phyloP scores from a whole-genome alignment of 2,797 vertebrate genomes.

The Falco berigora region DNA sequence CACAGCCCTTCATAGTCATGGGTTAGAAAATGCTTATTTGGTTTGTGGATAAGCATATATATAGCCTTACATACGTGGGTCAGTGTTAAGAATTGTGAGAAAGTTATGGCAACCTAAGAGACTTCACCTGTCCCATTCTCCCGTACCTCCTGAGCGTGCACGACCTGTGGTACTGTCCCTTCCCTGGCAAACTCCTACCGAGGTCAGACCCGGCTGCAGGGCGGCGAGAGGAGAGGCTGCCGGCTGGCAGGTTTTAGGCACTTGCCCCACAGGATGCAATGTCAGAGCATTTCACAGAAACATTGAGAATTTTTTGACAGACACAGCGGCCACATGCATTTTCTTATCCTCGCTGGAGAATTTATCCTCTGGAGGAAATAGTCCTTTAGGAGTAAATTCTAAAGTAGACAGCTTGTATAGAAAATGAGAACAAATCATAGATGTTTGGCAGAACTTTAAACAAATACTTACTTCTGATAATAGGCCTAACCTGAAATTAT shows the following conservation, averaged over 20 bases:
- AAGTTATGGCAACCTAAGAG: neutral
- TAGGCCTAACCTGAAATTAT: neutral
- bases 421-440: neutral
- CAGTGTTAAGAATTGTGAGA: neutral
- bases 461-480: neutral
- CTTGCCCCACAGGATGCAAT: neutral
- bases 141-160: neutral
- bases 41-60: neutral
- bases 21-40: neutral
- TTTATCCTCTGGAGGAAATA: neutral
- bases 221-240: neutral
- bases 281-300: neutral
- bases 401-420: neutral
- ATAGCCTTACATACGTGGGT: neutral
- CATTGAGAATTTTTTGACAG: accelerated
- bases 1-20: neutral
- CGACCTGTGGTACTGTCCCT: neutral
- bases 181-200: neutral
- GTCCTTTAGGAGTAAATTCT: neutral
- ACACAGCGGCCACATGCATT: accelerated
- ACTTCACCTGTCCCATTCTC: neutral
- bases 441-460: neutral
- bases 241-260: neutral
- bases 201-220: neutral
- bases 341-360: neutral